phyloP scores from a whole-genome alignment of 2,888 invertebrate genomes.

The Trilocha varians region DNA sequence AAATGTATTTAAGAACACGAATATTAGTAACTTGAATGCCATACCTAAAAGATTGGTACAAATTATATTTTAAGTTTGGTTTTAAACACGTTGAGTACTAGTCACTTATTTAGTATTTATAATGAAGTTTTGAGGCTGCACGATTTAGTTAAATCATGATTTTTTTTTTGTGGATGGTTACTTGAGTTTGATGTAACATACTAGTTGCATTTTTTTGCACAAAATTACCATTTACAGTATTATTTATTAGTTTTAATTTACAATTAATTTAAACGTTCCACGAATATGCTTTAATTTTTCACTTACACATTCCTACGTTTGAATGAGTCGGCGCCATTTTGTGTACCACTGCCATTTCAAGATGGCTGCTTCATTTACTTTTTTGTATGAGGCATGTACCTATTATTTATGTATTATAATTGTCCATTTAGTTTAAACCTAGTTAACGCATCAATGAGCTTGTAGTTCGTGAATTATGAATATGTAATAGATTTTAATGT shows the following conservation, averaged over 20 bases:
- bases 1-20: neutral
- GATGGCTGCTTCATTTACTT: no score
- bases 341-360: neutral
- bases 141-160: neutral
- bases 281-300: no score
- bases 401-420: no score
- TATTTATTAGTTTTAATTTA: neutral
- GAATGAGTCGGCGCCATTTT: neutral
- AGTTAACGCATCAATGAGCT: no score
- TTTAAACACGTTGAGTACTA: neutral
- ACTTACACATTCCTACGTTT: neutral
- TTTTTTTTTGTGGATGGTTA: neutral
- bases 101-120: neutral
- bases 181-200: neutral
- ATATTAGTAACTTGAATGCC: neutral
- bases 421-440: no score
- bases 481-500: no score
- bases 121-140: neutral
- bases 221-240: neutral
- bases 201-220: neutral
- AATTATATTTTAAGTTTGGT: neutral
- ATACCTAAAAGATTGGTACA: neutral
- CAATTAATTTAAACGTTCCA: no score
- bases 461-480: no score
- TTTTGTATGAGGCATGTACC: no score